Percentiles rank a stretch among this genome's conserved stretches.
Evolutionary conservation across 1,140 invertebrate species (phyloP).

Genomic region (Dryas iulia): DNA sequence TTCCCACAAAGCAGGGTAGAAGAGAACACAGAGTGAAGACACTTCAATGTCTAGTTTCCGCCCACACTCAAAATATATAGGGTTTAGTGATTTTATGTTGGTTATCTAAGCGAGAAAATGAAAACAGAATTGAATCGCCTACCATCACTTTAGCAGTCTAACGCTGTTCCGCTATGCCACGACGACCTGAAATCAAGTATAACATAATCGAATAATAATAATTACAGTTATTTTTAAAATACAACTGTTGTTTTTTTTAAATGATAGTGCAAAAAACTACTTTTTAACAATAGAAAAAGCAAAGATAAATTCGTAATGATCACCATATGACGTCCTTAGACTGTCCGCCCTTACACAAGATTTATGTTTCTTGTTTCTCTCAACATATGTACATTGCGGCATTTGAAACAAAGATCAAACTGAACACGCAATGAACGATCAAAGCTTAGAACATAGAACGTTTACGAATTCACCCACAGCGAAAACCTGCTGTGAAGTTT

Average conservation of each 20-base stretch:
- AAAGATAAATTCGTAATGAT: slow-evolving; percentile 66
- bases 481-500: slow-evolving; percentile 28
- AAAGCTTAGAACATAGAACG: slow-evolving; percentile 3
- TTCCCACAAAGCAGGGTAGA: no score
- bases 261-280: slow-evolving; percentile 57
- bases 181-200: no score
- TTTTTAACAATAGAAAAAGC: slow-evolving; percentile 63
- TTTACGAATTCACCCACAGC: slow-evolving; percentile 19
- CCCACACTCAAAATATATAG: no score
- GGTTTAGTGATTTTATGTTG: no score
- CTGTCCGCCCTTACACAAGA: slow-evolving; percentile 48
- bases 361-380: slow-evolving; percentile 42
- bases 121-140: no score
- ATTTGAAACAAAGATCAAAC: slow-evolving; percentile 6
- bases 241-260: slow-evolving; percentile 24
- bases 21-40: no score
- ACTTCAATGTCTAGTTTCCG: no score
- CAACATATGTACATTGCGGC: slow-evolving; percentile 38
- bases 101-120: no score
- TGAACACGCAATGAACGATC: background rate
- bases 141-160: no score
- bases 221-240: no score
- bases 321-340: slow-evolving; percentile 69
- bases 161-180: no score
- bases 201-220: no score